Percentiles rank a stretch among this genome's conserved stretches.
phyloP scores from a whole-genome alignment of 2,888 invertebrate species.

The Serripes groenlandicus region DNA sequence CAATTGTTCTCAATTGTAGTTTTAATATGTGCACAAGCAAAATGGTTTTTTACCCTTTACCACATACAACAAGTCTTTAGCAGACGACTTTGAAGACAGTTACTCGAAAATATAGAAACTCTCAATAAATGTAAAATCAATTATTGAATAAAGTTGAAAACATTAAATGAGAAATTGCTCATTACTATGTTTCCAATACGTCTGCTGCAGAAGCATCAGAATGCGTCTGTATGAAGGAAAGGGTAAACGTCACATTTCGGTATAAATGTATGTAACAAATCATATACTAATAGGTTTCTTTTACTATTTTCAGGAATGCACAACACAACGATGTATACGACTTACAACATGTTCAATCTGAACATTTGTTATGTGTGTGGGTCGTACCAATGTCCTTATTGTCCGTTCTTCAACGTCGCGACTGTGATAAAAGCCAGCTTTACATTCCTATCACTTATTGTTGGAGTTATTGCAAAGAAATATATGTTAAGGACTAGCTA shows the following conservation, averaged over 20 bases:
- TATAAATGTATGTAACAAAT: background rate
- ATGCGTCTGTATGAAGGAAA: too few species aligned
- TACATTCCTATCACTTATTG: constrained; percentile 68
- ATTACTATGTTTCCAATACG: too few species aligned
- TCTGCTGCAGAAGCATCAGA: too few species aligned
- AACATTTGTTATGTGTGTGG: constrained; percentile 87
- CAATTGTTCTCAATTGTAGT: too few species aligned
- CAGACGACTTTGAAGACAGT: too few species aligned
- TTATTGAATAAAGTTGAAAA: too few species aligned
- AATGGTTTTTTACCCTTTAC: too few species aligned
- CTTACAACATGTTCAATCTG: constrained; percentile 83
- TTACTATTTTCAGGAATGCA: constrained; percentile 81
- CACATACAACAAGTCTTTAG: too few species aligned
- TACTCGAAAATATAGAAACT: too few species aligned
- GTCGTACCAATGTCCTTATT: constrained; percentile 87
- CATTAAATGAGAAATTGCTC: too few species aligned
- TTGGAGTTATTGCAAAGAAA: constrained; percentile 69
- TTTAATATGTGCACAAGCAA: too few species aligned
- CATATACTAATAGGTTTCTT: background rate
- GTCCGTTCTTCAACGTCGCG: constrained; percentile 85
- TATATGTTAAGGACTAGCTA: constrained; percentile 69
- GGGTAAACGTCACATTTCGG: background rate
- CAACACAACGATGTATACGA: constrained; percentile 83
- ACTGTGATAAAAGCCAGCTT: constrained; percentile 75
- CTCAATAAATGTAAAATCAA: too few species aligned